Percentiles rank a stretch among this genome's conserved stretches.
Evolutionary conservation across 2,113 vertebrate genomes (phyloP).

Genomic region (Dermatemys mawii): DNA sequence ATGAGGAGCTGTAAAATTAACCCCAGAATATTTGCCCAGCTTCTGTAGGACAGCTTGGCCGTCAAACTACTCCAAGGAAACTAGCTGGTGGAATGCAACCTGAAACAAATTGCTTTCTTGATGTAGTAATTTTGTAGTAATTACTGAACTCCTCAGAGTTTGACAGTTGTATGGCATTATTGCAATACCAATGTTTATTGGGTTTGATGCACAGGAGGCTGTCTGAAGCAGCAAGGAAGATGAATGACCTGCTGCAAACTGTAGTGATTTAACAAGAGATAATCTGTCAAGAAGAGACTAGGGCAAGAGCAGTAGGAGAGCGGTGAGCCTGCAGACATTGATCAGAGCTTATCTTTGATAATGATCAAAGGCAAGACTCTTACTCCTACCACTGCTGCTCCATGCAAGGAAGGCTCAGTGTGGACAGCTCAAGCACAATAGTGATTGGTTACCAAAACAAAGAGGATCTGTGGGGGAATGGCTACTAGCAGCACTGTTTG

Average conservation of each 20-base stretch:
- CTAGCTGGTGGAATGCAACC: not conserved
- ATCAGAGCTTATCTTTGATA: slow-evolving; percentile 16
- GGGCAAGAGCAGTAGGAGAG: not conserved
- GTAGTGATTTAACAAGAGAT: slow-evolving; percentile 24
- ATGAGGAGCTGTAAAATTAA: not conserved
- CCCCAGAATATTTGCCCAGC: not conserved
- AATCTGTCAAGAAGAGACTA: not conserved
- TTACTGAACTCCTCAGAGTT: not conserved
- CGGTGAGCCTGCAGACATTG: slow-evolving; percentile 6
- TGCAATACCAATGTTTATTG: not conserved
- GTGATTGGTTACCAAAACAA: not conserved
- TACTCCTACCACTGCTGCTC: not conserved
- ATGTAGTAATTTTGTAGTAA: not conserved
- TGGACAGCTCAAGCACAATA: not conserved
- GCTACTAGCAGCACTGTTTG: not conserved
- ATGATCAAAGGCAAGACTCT: not conserved
- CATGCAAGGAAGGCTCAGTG: not conserved
- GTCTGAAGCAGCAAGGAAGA: slow-evolving; percentile 11
- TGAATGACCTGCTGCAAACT: slow-evolving; percentile 27
- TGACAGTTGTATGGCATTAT: not conserved
- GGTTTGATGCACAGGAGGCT: not conserved
- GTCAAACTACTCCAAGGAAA: not conserved
- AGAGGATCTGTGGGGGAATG: not conserved
- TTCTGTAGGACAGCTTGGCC: not conserved
- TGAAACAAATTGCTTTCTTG: not conserved